Evolutionary conservation across 2,888 invertebrate genomes (phyloP), one percentile per base, ranked within the genome.

Genomic region (Heliconius ismenius): DNA sequence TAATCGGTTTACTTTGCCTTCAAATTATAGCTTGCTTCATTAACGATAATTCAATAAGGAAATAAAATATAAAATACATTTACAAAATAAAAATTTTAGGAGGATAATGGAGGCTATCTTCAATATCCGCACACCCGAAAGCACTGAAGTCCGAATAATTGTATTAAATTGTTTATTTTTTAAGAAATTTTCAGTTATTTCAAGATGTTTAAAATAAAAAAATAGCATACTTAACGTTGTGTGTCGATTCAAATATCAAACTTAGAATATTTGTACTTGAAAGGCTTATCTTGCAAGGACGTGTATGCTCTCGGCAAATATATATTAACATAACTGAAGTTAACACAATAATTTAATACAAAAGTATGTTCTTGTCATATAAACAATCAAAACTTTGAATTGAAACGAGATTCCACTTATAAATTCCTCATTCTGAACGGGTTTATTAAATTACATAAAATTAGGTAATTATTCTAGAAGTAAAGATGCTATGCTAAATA

Each of bases 101-200:
- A 74, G 74, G 74, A 77, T 77, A 74, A 77, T 69, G 69, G 69
- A 74, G 28, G 63, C 32, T 68, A 43, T 36, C n/a, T 70, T 74
- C 43, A 69, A 69, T 76, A 24, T 43, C 13, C 13, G 49, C n/a
- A 64, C 26, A 58, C 54, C 64, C 28, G 26, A 54, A 69, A 70
- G 43, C 63, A 65, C 32, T 32, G n/a, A 15, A 70, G 26, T 28
- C 18, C 49, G 26, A 64, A 77, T 77, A 74, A 58, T 70, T 24
- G 28, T 64, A 39, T 67, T 24, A 70, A 26, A 63, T 64, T 63
- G 26, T 54, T 67, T 18, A 65, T 65, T 64, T 64, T 63, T 69
- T 62, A 26, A 26, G 63, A 24, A n/a, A 7, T 62, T 49, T 63
- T 24, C 49, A 76, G 49, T 18, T 21, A 21, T 18, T 49, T 39